These are phyloP conservation scores for Anthopleura xanthogrammica DNA, from an alignment of 92 coral and sea anemone species.

Conservation along the genomic window DNA sequence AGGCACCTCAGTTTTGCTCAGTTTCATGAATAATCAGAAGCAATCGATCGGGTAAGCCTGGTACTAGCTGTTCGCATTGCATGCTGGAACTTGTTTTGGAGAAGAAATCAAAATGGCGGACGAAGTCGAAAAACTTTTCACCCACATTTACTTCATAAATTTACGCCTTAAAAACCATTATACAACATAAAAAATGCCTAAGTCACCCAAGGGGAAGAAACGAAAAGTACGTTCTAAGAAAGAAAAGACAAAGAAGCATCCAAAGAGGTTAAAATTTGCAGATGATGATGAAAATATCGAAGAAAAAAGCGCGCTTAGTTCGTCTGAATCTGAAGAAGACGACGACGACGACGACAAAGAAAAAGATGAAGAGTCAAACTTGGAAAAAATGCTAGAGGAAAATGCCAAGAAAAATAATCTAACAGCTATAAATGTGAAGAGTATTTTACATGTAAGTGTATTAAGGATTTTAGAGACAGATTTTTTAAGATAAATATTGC, in stretches of 20 bases:
- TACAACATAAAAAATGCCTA: slow-evolving; percentile 67
- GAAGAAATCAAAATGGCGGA: slow-evolving; percentile 72
- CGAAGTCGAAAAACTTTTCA: not conserved
- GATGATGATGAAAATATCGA: slow-evolving; percentile 34
- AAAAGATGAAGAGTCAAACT: slow-evolving; percentile 44
- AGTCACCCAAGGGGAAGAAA: slow-evolving; percentile 68
- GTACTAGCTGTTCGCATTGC: slow-evolving; percentile 33
- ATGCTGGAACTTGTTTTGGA: slow-evolving; percentile 67
- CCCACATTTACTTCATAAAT: not conserved
- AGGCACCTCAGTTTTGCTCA: no score
- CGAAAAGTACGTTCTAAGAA: slow-evolving; percentile 55
- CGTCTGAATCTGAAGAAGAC: slow-evolving; percentile 17
- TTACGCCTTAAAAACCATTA: not conserved
- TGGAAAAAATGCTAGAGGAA: slow-evolving; percentile 78
- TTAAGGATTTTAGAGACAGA: not conserved
- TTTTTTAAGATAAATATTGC: not conserved
- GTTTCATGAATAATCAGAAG: not conserved
- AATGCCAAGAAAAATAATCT: slow-evolving; percentile 86
- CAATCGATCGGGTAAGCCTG: not conserved
- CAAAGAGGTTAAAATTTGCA: slow-evolving; percentile 53
- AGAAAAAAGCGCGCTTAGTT: slow-evolving; percentile 13
- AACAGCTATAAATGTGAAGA: slow-evolving; percentile 80
- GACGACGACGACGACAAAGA: slow-evolving; percentile 40
- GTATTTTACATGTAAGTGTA: slow-evolving; percentile 83
- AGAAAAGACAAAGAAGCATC: slow-evolving; percentile 32